Conservation (phyloP, 2,113 vertebrate species). For the Thymallus thymallus region DNA sequence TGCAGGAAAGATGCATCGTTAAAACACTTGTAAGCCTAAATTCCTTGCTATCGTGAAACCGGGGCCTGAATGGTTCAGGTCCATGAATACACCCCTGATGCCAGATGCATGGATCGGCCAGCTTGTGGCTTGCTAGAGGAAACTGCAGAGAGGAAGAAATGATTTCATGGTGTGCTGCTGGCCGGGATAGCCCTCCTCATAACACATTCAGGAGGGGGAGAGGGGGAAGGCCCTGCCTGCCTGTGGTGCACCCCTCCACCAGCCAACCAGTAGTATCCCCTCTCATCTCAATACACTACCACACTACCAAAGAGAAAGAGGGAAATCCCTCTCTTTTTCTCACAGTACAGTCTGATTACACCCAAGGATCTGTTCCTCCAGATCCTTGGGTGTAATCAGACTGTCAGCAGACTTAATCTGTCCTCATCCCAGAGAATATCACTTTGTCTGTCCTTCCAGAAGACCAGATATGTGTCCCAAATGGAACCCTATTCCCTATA, state of each 20-base stretch:
- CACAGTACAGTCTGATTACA: constrained; percentile 56
- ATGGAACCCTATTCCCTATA: too few species aligned
- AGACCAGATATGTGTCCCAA: neutral
- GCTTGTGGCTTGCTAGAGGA: constrained; percentile 26
- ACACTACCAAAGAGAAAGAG: too few species aligned
- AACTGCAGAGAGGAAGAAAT: constrained; percentile 66
- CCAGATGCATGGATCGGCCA: constrained; percentile 40
- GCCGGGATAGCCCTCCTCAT: constrained; percentile 67
- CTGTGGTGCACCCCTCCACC: constrained; percentile 44
- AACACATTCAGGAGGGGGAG: constrained; percentile 41
- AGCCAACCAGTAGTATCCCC: constrained; percentile 19
- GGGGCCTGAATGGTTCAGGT: too few species aligned
- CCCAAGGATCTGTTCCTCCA: constrained; percentile 54
- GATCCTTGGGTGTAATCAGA: constrained; percentile 54
- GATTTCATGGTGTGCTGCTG: constrained; percentile 57
- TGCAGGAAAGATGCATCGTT: too few species aligned
- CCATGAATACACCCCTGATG: neutral
- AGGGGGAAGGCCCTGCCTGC: constrained; percentile 35
- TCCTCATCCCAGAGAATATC: constrained; percentile 18
- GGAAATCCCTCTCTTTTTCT: neutral
- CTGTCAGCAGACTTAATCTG: constrained; percentile 65
- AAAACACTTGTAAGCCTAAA: too few species aligned
- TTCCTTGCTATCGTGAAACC: too few species aligned
- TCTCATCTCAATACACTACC: neutral
- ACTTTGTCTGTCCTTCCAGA: neutral